Base-by-base conservation (phyloP, 2,113 vertebrate genomes). In the Columba janthina region DNA sequence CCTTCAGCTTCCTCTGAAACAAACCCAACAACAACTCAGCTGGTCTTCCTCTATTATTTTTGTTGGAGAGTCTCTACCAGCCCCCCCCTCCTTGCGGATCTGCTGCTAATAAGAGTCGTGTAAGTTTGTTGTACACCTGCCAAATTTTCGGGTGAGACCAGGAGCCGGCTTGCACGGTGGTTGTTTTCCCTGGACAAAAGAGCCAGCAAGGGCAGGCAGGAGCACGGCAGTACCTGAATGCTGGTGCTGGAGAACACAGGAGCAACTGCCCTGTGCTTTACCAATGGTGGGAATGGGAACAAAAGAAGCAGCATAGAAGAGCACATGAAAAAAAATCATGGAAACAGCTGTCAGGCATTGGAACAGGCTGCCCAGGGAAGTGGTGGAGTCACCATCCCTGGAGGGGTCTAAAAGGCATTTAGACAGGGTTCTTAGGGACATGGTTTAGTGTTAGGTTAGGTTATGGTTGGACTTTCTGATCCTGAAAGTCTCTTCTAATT, bases 1-100 rank as follows among this genome's bases (percentile, higher is more conserved):
- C 50, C 54, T 76, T 57, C n/a, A 15, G 64, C 76, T 73, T 76
- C 61, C 81, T 67, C 90, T 89, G 92, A 94, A 94, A 74, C 50
- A 36, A 93, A 75, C 81, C 88, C 89, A 91, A 89, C 90, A 91
- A 69, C 88, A 89, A 87, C 77, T 53, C 78, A 80, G 84, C 82
- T 81, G 77, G 32, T 64, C 81, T 29, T 42, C 36, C 26, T 34
- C 65, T 65, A 32, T 44, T 92, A 54, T 95, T 93, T 93, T 91
- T 87, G 53, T 94, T 95, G 94, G 96, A 93, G 34, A 65, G 70
- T 26, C 18, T 80, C 44, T 22, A 16, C 69, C 60, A 9, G 48
- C 48, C 62, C 79, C 70, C 62, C 83, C 89, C 32, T 70, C 67
- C 62, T 48, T 25, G 21, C 0, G 5, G 80, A 75, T 89, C 88